A percentile compares a stretch with the other conserved stretches of the same genome.
phyloP scores from a whole-genome alignment of 2,797 vertebrate species.

The Pitangus sulphuratus region DNA sequence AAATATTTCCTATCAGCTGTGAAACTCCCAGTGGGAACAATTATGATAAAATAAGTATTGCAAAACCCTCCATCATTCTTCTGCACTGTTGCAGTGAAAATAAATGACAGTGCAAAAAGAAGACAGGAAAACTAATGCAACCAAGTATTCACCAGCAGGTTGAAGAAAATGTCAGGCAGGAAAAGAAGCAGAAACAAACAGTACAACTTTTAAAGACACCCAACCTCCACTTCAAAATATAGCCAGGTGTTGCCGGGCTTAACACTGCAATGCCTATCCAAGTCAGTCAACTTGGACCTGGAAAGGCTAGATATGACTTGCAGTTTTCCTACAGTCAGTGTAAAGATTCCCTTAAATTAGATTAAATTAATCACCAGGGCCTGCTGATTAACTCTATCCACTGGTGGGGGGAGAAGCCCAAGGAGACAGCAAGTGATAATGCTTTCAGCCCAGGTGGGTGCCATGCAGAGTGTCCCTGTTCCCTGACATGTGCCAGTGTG shows the following conservation, averaged over 20 bases:
- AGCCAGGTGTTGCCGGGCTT: background rate
- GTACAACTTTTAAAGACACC: background rate
- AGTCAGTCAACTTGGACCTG: background rate
- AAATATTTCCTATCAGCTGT: background rate
- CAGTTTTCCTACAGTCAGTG: background rate
- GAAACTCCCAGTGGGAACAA: background rate
- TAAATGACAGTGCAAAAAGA: background rate
- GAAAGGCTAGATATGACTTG: background rate
- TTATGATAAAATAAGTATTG: background rate
- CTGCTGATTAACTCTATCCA: background rate
- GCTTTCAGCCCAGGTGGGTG: fast-evolving
- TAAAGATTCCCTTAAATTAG: background rate
- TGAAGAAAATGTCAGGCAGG: background rate
- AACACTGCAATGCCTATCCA: background rate
- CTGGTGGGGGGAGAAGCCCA: background rate
- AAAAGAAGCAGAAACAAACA: background rate
- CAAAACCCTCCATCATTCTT: background rate
- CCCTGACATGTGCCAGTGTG: fast-evolving
- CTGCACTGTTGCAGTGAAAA: background rate
- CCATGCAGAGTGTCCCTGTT: fast-evolving
- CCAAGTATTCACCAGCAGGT: background rate
- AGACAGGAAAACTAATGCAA: background rate
- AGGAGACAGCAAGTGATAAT: background rate
- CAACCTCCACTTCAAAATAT: background rate
- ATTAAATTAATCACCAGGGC: too few species aligned